Evolutionary conservation across 2,888 invertebrate species (phyloP).

Genomic region (Drymonia ruficornis): DNA sequence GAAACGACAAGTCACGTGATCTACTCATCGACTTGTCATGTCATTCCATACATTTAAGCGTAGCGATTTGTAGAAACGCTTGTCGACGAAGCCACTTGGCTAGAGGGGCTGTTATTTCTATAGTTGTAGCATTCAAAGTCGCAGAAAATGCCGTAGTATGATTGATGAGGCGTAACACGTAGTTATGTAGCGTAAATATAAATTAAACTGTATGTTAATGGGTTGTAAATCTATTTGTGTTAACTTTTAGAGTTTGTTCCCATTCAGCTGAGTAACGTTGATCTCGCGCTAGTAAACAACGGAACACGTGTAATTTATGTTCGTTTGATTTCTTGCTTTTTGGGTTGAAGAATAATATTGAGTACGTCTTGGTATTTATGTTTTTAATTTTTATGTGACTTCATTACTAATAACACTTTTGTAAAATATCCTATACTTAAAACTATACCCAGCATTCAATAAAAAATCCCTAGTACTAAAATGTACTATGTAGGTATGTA

Average conservation of each 20-base stretch:
- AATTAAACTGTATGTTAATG: conserved; percentile 46
- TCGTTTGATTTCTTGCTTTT: conserved; percentile 16
- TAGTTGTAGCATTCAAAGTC: conserved; percentile 1
- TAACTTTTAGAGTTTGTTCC: conserved; percentile 34
- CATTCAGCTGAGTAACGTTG: conserved; percentile 18
- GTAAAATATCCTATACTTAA: too few species aligned
- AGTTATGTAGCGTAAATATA: conserved; percentile 26
- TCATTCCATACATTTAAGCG: too few species aligned
- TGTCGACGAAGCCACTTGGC: too few species aligned
- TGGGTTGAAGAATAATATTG: conserved; percentile 2
- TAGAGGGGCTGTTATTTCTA: too few species aligned
- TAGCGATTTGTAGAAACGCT: too few species aligned
- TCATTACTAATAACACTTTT: too few species aligned
- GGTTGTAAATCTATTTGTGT: conserved; percentile 48
- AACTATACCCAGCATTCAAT: too few species aligned
- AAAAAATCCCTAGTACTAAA: too few species aligned
- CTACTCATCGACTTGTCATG: too few species aligned
- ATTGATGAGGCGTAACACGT: conserved; percentile 32
- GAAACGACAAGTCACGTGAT: too few species aligned
- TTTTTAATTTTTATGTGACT: too few species aligned
- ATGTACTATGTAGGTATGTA: too few species aligned
- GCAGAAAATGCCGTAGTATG: conserved; percentile 17
- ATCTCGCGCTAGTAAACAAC: conserved; percentile 9
- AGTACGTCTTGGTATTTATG: not conserved
- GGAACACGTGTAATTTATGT: not conserved